These are phyloP conservation scores for Scaptomyza caliginosa DNA, from an alignment of 2,888 invertebrate species.

Conservation along the genomic window DNA sequence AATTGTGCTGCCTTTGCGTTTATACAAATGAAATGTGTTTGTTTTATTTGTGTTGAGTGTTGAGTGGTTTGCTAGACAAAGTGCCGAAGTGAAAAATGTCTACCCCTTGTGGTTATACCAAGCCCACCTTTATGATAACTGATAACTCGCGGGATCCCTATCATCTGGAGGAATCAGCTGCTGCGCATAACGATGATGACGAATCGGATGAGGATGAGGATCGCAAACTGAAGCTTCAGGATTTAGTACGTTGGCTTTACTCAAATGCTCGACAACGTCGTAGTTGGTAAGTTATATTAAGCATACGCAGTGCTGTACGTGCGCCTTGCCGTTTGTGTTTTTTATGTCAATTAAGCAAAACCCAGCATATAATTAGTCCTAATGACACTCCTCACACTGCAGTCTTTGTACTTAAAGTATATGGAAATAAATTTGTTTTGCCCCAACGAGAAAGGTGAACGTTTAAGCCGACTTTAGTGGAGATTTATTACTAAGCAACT, in stretches of 20 bases:
- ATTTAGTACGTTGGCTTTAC: constrained; percentile 77
- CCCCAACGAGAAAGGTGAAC: too few relatives aligned
- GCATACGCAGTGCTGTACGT: constrained; percentile 49
- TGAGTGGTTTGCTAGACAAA: too few relatives aligned
- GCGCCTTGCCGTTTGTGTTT: constrained; percentile 3
- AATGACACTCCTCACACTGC: not conserved
- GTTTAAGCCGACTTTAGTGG: too few relatives aligned
- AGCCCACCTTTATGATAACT: constrained; percentile 67
- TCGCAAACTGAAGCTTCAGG: constrained; percentile 72
- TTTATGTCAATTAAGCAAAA: constrained; percentile 33
- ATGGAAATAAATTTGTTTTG: not conserved
- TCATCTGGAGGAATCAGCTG: constrained; percentile 25
- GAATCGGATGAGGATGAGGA: constrained; percentile 63
- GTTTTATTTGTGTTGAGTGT: not conserved
- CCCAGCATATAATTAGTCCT: constrained; percentile 41
- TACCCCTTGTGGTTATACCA: constrained; percentile 49
- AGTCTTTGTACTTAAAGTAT: not conserved
- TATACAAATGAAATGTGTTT: constrained; percentile 7
- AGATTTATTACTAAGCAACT: too few relatives aligned
- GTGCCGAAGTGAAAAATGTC: constrained; percentile 51
- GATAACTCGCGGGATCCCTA: constrained; percentile 68
- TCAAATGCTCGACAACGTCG: constrained; percentile 63
- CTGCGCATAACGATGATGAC: constrained; percentile 30
- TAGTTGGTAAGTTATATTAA: constrained; percentile 68
- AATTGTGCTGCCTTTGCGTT: not conserved